Conservation (phyloP, 1,140 invertebrate genomes). For the Drosophila ananassae region DNA sequence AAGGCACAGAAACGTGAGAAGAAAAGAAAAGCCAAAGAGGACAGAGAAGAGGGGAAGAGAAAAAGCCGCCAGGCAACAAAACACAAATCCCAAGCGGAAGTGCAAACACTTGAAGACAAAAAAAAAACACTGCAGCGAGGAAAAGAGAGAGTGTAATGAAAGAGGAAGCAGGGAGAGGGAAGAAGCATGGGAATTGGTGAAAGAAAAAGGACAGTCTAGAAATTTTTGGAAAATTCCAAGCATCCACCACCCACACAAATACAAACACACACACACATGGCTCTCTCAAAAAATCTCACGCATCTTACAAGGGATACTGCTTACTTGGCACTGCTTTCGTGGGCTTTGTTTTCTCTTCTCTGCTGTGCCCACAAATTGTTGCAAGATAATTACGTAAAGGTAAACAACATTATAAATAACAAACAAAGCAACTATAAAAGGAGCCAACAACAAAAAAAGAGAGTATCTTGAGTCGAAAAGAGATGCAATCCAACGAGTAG, state of each 20-base stretch:
- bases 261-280: neutral
- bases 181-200: conserved; percentile 10
- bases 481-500: conserved; percentile 21
- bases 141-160: neutral
- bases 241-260: conserved; percentile 49
- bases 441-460: conserved; percentile 37
- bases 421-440: conserved; percentile 28
- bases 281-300: conserved; percentile 18
- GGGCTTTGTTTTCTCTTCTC: conserved; percentile 11
- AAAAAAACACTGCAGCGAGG: conserved; percentile 46
- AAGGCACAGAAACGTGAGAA: conserved; percentile 20
- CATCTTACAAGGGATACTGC: conserved; percentile 18
- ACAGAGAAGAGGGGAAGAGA: neutral
- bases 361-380: conserved; percentile 48
- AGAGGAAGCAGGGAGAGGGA: conserved; percentile 1
- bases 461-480: conserved; percentile 5
- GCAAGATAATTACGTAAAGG: conserved; percentile 80
- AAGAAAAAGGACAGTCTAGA: conserved; percentile 47
- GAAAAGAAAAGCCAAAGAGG: conserved; percentile 16
- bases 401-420: conserved; percentile 76
- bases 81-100: conserved; percentile 63
- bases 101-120: conserved; percentile 68
- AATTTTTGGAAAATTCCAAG: conserved; percentile 78
- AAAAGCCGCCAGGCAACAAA: conserved; percentile 24
- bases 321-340: conserved; percentile 18